Conservation (phyloP, 2,797 vertebrate genomes). For the Anguilla anguilla region DNA sequence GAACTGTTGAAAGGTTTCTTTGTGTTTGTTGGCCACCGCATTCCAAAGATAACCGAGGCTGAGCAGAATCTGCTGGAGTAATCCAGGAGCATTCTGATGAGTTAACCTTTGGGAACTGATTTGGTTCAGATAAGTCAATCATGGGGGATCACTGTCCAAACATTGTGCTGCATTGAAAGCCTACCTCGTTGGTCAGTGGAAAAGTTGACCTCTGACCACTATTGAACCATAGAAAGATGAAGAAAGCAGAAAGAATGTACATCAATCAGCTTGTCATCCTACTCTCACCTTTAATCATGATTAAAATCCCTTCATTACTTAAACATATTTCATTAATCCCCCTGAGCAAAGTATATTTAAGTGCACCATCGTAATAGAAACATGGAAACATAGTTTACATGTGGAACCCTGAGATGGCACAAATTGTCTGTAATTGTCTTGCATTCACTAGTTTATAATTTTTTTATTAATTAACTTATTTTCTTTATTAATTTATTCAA, state of each 20-base stretch:
- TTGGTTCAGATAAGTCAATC: constrained; percentile 41
- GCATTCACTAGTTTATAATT: neutral
- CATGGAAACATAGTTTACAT: neutral
- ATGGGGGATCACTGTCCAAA: constrained; percentile 37
- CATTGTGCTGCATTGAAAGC: constrained; percentile 33
- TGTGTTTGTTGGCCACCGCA: constrained; percentile 33
- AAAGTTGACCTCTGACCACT: constrained; percentile 6
- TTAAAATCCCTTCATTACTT: neutral
- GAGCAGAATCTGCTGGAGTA: constrained; percentile 31
- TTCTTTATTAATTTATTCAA: neutral
- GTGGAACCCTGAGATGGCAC: neutral
- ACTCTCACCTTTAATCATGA: neutral
- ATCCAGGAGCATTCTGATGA: constrained; percentile 37
- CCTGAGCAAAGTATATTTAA: neutral
- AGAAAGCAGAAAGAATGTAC: neutral
- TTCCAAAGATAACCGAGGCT: constrained; percentile 38
- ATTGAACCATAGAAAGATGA: constrained; percentile 12
- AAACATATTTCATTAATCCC: neutral
- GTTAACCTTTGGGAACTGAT: constrained; percentile 40
- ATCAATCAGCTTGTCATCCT: neutral
- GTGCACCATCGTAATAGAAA: neutral
- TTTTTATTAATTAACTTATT: neutral
- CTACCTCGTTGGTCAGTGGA: constrained; percentile 29
- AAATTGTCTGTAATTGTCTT: neutral
- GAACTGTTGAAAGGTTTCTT: constrained; percentile 36